A percentile compares a stretch with the other conserved stretches of the same genome.
Conservation (phyloP, 2,888 invertebrate species). For the Nemotelus nigrinus region DNA sequence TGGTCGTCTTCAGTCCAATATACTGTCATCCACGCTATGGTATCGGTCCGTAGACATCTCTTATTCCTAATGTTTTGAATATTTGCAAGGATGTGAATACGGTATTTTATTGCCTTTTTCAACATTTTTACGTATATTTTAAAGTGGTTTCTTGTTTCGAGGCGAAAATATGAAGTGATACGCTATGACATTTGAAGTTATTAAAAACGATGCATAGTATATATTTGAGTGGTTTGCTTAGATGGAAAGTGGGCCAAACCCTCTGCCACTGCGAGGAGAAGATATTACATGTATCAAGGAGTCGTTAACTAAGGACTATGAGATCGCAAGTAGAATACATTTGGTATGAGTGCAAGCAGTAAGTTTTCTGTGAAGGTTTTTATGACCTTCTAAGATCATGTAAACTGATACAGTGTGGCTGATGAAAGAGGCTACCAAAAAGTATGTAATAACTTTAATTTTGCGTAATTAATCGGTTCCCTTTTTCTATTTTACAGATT, state of each 20-base stretch:
- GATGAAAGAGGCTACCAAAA: no score
- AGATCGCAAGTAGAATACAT: no score
- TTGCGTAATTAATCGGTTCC: no score
- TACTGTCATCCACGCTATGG: not conserved
- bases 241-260: not conserved
- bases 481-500: no score
- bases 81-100: conserved; percentile 26
- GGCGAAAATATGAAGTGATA: conserved; percentile 26
- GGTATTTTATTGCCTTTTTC: conserved; percentile 32
- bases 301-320: no score
- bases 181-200: conserved; percentile 27
- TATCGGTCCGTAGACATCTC: not conserved
- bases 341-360: no score
- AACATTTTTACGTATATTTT: not conserved
- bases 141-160: not conserved
- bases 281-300: not conserved
- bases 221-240: not conserved
- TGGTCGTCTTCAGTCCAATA: no score
- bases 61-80: not conserved
- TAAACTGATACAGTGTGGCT: no score
- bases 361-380: no score
- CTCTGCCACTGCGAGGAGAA: not conserved
- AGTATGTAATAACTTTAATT: no score
- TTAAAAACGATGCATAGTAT: conserved; percentile 34
- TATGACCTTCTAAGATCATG: no score